Evolutionary conservation across 1,140 invertebrate species (phyloP).

Genomic region (Harlomillsia oculata): DNA sequence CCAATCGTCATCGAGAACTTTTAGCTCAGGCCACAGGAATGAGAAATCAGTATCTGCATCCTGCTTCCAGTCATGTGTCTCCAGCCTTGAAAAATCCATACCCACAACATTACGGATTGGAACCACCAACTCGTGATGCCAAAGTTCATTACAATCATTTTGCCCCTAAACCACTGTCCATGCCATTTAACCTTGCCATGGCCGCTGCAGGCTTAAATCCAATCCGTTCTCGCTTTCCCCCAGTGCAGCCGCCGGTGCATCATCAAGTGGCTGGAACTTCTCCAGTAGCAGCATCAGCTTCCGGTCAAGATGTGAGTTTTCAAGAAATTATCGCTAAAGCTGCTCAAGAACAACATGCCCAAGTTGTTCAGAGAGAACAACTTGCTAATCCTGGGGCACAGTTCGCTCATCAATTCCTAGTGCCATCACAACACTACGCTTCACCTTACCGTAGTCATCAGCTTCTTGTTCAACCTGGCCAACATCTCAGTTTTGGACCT

Average conservation of each 20-base stretch:
- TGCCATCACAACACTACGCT: not conserved
- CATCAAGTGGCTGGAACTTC: not conserved
- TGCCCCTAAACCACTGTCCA: not conserved
- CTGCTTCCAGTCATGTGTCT: not conserved
- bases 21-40: not conserved
- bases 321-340: conserved; percentile 20
- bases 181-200: not conserved
- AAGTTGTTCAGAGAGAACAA: conserved; percentile 10
- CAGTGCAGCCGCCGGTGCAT: not conserved
- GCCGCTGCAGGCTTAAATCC: not conserved
- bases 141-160: not conserved
- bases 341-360: conserved; percentile 13
- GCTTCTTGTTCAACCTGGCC: not conserved
- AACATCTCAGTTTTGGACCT: no score
- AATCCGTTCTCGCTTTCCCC: not conserved
- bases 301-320: not conserved
- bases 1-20: conserved; percentile 9
- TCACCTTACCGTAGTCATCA: conserved; percentile 3
- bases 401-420: not conserved
- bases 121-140: not conserved
- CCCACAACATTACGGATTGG: not conserved
- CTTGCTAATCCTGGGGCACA: conserved; percentile 3
- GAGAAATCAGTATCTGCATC: not conserved
- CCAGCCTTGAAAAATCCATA: not conserved
- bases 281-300: not conserved